Evolutionary conservation across 2,797 vertebrate genomes (phyloP).

Genomic region (Monodelphis domestica): DNA sequence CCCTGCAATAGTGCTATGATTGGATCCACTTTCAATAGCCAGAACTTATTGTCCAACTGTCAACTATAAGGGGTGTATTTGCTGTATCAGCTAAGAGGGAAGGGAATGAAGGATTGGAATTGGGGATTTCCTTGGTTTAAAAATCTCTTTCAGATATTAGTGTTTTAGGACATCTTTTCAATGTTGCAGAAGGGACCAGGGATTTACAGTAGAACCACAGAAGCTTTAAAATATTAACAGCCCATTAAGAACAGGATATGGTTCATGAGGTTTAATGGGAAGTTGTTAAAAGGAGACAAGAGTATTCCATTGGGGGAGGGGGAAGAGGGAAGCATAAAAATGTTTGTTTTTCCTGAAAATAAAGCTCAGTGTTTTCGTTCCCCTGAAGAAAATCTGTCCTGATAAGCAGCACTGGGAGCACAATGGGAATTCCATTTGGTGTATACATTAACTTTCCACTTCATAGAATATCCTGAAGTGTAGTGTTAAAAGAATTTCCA

Average conservation of each 20-base stretch:
- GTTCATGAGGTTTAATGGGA: constrained; percentile 83
- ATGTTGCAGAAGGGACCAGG: constrained; percentile 69
- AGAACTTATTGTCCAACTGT: constrained; percentile 47
- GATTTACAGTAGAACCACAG: constrained; percentile 81
- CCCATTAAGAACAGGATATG: constrained; percentile 80
- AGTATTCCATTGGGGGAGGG: constrained; percentile 71
- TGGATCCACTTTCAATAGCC: constrained; percentile 33
- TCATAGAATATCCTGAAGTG: constrained; percentile 43
- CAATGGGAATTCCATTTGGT: constrained; percentile 57
- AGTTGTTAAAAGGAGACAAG: constrained; percentile 80
- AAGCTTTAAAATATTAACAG: constrained; percentile 82
- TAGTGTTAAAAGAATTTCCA: constrained; percentile 66
- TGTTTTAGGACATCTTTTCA: constrained; percentile 76
- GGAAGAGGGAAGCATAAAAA: constrained; percentile 70
- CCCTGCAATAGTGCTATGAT: constrained; percentile 28
- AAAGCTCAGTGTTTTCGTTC: constrained; percentile 41
- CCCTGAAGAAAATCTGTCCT: constrained; percentile 17
- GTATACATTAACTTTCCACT: constrained; percentile 58
- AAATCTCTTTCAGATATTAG: constrained; percentile 59
- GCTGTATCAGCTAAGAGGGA: constrained; percentile 58
- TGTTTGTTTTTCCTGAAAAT: constrained; percentile 46
- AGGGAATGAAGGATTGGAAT: constrained; percentile 43
- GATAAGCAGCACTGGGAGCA: constrained; percentile 31
- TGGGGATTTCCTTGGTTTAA: constrained; percentile 11
- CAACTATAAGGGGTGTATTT: constrained; percentile 43